Evolutionary conservation across 2,888 invertebrate species (phyloP).

Genomic region (Biston stratarius): DNA sequence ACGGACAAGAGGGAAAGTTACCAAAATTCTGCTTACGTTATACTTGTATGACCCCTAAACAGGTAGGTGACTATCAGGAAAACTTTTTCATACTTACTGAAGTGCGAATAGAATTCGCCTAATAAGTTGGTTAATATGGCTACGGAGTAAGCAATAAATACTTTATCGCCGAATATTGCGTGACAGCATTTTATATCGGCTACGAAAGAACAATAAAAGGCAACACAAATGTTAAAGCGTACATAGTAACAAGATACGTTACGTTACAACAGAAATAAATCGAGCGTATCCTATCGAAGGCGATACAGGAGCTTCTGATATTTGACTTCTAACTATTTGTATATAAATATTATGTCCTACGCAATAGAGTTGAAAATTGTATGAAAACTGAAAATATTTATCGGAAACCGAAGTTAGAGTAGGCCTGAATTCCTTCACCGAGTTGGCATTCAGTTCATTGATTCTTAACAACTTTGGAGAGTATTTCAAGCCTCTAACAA

Average conservation of each 20-base stretch:
- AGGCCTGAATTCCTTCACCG: slow-evolving; percentile 3
- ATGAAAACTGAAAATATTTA: not conserved
- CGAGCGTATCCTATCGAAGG: slow-evolving; percentile 16
- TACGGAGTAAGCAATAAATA: not conserved
- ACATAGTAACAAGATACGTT: slow-evolving; percentile 3
- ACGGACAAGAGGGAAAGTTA: no score
- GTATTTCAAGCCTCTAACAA: slow-evolving; percentile 14
- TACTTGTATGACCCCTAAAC: not conserved
- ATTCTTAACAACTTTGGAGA: slow-evolving; percentile 30
- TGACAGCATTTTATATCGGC: slow-evolving; percentile 14
- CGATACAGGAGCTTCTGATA: slow-evolving; percentile 3
- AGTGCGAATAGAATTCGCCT: not conserved
- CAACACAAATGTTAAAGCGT: slow-evolving; percentile 9
- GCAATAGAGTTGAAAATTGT: slow-evolving; percentile 9
- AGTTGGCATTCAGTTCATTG: slow-evolving; percentile 25
- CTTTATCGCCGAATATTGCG: slow-evolving; percentile 6
- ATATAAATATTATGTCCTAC: not conserved
- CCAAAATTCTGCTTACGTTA: no score
- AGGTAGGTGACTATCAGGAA: not conserved
- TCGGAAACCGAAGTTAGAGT: not conserved
- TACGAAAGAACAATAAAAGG: slow-evolving; percentile 9
- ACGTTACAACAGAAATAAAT: slow-evolving; percentile 18
- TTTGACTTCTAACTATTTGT: slow-evolving; percentile 7
- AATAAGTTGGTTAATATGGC: not conserved
- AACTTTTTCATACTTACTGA: slow-evolving; percentile 17